Conservation (phyloP, 2,888 invertebrate genomes). For the Dryomyza anilis region DNA sequence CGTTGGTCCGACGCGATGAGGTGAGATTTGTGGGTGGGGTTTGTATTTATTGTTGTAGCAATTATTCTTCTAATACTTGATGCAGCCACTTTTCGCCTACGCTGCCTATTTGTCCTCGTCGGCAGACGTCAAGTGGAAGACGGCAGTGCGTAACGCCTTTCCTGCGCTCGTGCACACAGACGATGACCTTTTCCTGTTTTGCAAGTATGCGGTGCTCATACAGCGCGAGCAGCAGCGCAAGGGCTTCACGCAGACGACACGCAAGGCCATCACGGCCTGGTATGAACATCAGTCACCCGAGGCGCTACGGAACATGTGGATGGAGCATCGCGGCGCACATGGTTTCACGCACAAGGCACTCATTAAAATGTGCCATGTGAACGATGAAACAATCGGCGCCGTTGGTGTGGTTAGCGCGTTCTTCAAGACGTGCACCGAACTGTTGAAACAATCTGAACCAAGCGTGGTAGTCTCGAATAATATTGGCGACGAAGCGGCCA, state of each 20-base stretch:
- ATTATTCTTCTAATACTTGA: not conserved
- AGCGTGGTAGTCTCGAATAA: not conserved
- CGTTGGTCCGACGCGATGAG: conserved; percentile 52
- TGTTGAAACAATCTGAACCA: conserved; percentile 31
- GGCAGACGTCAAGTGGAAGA: conserved; percentile 39
- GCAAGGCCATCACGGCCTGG: conserved; percentile 53
- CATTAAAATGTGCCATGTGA: conserved; percentile 48
- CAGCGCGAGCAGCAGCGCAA: conserved; percentile 41
- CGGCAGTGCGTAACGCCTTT: conserved; percentile 42
- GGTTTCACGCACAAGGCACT: conserved; percentile 46
- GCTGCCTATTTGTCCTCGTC: conserved; percentile 47
- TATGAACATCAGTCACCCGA: conserved; percentile 44
- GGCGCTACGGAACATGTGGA: conserved; percentile 46
- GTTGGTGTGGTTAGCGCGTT: conserved; percentile 31
- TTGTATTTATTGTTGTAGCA: not conserved
- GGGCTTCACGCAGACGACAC: conserved; percentile 48
- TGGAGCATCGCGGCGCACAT: conserved; percentile 39
- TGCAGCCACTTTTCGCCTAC: conserved; percentile 46
- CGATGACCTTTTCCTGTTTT: conserved; percentile 50
- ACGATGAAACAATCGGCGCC: conserved; percentile 37
- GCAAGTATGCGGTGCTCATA: conserved; percentile 45
- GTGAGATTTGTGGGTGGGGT: conserved; percentile 34
- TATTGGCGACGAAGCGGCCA: not conserved
- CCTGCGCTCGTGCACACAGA: conserved; percentile 40
- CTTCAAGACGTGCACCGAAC: conserved; percentile 40